These are phyloP conservation scores for Gandaritis pyraliata DNA, from an alignment of 2,888 invertebrate genomes.

Conservation along the genomic window DNA sequence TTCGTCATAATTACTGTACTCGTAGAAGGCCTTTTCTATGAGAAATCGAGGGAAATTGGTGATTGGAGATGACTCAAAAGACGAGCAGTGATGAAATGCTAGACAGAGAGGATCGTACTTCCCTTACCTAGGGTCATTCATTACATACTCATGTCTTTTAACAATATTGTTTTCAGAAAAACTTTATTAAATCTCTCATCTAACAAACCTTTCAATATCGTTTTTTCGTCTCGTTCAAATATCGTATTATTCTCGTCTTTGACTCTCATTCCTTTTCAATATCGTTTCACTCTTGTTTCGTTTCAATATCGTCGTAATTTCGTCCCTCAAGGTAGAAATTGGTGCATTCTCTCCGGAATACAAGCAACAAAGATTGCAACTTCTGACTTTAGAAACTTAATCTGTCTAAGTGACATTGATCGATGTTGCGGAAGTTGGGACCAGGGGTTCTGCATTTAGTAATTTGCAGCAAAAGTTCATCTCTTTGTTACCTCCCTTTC, in stretches of 20 bases:
- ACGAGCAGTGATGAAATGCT: too few species aligned
- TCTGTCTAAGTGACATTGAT: conserved; percentile 66
- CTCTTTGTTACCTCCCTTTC: too few species aligned
- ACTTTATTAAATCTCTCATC: too few species aligned
- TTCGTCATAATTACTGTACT: too few species aligned
- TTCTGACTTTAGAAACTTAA: conserved; percentile 58
- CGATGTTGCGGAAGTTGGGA: conserved; percentile 46
- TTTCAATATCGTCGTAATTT: conserved; percentile 18
- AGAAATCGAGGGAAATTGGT: too few species aligned
- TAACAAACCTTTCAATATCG: too few species aligned
- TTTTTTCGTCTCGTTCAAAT: not conserved
- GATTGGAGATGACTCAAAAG: too few species aligned
- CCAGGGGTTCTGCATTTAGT: conserved; percentile 30
- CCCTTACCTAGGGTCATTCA: too few species aligned
- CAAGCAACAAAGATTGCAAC: conserved; percentile 64
- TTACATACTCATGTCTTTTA: too few species aligned
- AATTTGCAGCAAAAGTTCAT: conserved; percentile 29
- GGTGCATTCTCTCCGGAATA: conserved; percentile 57
- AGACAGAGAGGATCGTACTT: too few species aligned
- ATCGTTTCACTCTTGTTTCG: not conserved
- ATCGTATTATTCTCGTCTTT: conserved; percentile 32
- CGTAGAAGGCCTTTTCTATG: too few species aligned
- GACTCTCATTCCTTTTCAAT: not conserved
- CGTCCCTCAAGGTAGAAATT: conserved; percentile 40
- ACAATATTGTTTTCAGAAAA: too few species aligned